A percentile compares a stretch with the other conserved stretches of the same genome.
These are phyloP conservation scores for Cotesia congregata DNA, from an alignment of 2,888 invertebrate genomes.

Conservation along the genomic window DNA sequence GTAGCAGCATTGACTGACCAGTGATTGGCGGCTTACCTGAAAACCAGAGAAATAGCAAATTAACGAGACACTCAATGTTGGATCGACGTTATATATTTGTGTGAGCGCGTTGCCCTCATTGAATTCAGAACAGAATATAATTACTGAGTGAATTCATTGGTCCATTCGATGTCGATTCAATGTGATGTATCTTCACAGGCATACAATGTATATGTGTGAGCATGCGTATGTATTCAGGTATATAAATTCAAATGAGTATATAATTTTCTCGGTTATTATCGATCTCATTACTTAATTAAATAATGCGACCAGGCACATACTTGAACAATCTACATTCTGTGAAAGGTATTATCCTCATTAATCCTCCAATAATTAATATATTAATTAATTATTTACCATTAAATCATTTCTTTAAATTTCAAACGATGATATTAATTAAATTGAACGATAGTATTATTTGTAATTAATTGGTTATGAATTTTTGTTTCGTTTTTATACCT, in stretches of 20 bases:
- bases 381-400: neutral
- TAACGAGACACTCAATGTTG: constrained; percentile 20
- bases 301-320: neutral
- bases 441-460: constrained; percentile 10
- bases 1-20: constrained; percentile 13
- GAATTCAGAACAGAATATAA: constrained; percentile 17
- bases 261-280: constrained; percentile 7
- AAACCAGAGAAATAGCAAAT: constrained; percentile 31
- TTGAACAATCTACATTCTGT: neutral
- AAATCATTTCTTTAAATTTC: neutral
- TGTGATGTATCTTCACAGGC: neutral
- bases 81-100: neutral
- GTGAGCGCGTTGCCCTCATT: neutral
- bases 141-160: constrained; percentile 5
- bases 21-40: constrained; percentile 39
- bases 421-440: constrained; percentile 16
- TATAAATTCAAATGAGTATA: constrained; percentile 6
- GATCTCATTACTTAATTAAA: constrained; percentile 14
- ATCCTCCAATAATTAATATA: constrained; percentile 3
- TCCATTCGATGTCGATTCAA: neutral
- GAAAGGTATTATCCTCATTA: neutral
- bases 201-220: neutral
- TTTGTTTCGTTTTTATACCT: constrained; percentile 13
- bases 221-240: neutral
- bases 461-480: constrained; percentile 31